phyloP scores from a whole-genome alignment of 2,797 vertebrate species.

The Synanceia verrucosa region DNA sequence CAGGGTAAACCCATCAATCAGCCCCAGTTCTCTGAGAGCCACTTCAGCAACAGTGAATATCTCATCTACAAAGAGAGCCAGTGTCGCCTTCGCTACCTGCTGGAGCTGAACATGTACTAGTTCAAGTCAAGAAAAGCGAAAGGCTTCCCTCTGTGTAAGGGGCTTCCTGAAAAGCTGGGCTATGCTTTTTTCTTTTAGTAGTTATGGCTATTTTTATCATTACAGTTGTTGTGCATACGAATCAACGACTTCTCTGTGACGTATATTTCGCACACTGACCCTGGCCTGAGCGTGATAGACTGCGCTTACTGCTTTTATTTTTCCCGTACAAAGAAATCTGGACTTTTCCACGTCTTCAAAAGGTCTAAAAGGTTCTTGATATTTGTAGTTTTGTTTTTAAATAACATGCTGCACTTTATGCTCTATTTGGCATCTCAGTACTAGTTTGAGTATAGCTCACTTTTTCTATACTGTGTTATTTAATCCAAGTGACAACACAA shows the following conservation, averaged over 20 bases:
- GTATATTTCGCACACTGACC: conserved; percentile 41
- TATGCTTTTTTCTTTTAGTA: conserved; percentile 7
- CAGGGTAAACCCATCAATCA: conserved; percentile 82
- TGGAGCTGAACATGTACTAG: conserved; percentile 83
- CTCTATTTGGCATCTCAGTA: neutral
- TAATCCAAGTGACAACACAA: neutral
- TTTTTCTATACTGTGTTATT: neutral
- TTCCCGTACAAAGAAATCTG: neutral
- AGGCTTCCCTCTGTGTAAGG: neutral
- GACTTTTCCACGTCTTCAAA: neutral
- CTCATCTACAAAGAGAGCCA: conserved; percentile 93
- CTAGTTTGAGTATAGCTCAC: neutral
- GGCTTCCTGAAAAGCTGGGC: neutral
- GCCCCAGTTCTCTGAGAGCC: conserved; percentile 71
- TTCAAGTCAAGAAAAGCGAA: neutral
- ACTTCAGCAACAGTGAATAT: conserved; percentile 90
- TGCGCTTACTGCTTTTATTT: neutral
- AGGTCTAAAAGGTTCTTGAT: neutral
- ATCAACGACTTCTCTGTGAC: conserved; percentile 49
- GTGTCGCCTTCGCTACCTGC: conserved; percentile 88
- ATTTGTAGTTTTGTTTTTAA: conserved; percentile 8
- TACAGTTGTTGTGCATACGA: neutral
- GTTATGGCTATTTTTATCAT: neutral
- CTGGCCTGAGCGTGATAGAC: neutral
- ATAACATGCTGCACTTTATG: neutral